Percentiles rank a stretch among this genome's conserved stretches.
These are phyloP conservation scores for Kryptolebias marmoratus DNA, from an alignment of 2,113 vertebrate species.

Conservation along the genomic window DNA sequence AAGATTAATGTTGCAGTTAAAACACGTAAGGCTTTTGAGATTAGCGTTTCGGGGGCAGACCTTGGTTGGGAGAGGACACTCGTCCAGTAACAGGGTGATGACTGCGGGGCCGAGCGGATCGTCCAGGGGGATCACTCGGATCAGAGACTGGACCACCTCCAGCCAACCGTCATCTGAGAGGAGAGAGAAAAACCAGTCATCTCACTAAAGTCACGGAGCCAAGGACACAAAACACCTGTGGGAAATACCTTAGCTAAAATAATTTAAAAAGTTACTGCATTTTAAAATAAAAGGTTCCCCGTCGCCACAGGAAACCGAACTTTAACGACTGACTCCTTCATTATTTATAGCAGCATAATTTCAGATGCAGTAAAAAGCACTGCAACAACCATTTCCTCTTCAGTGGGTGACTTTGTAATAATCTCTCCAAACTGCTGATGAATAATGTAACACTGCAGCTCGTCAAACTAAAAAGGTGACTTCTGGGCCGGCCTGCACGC, in stretches of 20 bases:
- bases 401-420: slow-evolving; percentile 39
- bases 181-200: slow-evolving; percentile 1
- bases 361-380: background rate
- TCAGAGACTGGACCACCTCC: slow-evolving; percentile 97
- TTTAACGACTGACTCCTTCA: background rate
- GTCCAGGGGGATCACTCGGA: slow-evolving; percentile 97
- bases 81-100: slow-evolving; percentile 95
- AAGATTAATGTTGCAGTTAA: background rate
- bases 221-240: too few species aligned
- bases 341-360: background rate
- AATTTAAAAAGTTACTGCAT: too few species aligned
- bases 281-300: too few species aligned
- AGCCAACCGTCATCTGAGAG: slow-evolving; percentile 95
- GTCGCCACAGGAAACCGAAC: background rate
- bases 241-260: too few species aligned
- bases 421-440: slow-evolving; percentile 16
- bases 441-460: slow-evolving; percentile 50
- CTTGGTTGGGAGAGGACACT: slow-evolving; percentile 98
- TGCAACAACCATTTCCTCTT: slow-evolving; percentile 37
- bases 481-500: slow-evolving; percentile 19
- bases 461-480: slow-evolving; percentile 45
- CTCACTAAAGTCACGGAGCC: background rate
- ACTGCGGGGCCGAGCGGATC: slow-evolving; percentile 98
- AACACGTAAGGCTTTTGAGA: background rate
- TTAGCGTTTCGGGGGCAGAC: slow-evolving; percentile 1